Percentiles rank a stretch among this genome's conserved stretches.
These are phyloP conservation scores for Temnothorax curvispinosus DNA, from an alignment of 1,140 invertebrate species.

Conservation along the genomic window DNA sequence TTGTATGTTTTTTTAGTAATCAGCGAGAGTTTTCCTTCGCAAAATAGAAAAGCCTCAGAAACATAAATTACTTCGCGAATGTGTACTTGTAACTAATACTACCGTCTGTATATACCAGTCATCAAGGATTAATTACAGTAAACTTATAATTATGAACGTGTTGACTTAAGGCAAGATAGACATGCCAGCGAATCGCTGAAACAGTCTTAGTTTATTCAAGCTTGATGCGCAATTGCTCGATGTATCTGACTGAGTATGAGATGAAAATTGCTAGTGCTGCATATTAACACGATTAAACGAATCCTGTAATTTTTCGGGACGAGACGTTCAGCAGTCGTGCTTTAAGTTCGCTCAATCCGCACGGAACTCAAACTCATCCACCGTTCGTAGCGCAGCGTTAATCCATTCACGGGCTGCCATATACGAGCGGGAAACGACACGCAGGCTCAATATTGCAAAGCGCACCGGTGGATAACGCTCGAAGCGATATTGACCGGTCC, in stretches of 20 bases:
- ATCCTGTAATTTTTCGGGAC: neutral
- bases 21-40: constrained; percentile 15
- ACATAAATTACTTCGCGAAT: constrained; percentile 49
- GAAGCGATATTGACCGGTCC: constrained; percentile 50
- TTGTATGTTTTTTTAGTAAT: constrained; percentile 23
- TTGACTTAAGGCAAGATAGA: constrained; percentile 14
- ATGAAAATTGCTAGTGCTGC: neutral
- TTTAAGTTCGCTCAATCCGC: constrained; percentile 11
- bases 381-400: constrained; percentile 8
- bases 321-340: neutral
- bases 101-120: neutral
- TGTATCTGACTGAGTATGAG: neutral
- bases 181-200: constrained; percentile 4
- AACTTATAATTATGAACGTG: constrained; percentile 29
- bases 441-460: constrained; percentile 48
- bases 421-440: constrained; percentile 21
- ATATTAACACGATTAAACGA: neutral
- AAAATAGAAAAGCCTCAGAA: constrained; percentile 40
- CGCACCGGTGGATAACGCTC: constrained; percentile 23
- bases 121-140: constrained; percentile 40
- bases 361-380: neutral
- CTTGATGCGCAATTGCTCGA: neutral
- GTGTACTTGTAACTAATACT: constrained; percentile 25
- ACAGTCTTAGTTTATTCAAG: neutral
- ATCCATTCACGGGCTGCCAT: constrained; percentile 39